Evolutionary conservation across 2,888 invertebrate genomes (phyloP).

Genomic region (Netelia inedita): DNA sequence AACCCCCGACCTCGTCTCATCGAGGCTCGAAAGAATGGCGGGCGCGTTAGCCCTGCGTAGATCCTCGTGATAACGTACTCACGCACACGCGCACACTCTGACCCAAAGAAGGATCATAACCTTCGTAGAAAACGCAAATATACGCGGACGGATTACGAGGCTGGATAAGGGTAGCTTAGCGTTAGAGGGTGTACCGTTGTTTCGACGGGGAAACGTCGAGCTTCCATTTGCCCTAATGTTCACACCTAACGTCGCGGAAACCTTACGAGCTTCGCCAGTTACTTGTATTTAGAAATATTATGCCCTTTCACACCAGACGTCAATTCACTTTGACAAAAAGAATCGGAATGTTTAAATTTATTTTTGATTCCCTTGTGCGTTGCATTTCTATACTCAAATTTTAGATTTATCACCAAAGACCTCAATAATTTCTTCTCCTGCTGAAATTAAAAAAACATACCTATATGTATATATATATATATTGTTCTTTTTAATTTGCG

Average conservation of each 20-base stretch:
- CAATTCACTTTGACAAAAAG: neutral
- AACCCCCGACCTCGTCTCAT: conserved; percentile 45
- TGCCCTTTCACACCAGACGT: neutral
- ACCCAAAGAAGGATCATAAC: conserved; percentile 82
- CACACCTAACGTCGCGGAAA: conserved; percentile 26
- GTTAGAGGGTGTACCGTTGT: conserved; percentile 65
- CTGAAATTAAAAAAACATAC: too few relatives aligned
- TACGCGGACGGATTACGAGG: conserved; percentile 78
- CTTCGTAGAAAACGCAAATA: conserved; percentile 82
- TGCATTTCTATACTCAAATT: too few relatives aligned
- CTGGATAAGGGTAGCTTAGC: conserved; percentile 75
- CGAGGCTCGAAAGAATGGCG: conserved; percentile 39
- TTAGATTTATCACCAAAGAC: too few relatives aligned
- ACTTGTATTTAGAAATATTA: neutral
- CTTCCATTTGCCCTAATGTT: conserved; percentile 28
- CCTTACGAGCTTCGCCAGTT: conserved; percentile 1
- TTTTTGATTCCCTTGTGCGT: too few relatives aligned
- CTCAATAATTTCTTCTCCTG: too few relatives aligned
- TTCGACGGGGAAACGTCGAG: conserved; percentile 15
- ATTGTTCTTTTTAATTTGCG: too few relatives aligned
- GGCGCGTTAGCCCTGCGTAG: conserved; percentile 72
- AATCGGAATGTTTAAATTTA: neutral
- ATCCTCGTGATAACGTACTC: conserved; percentile 76
- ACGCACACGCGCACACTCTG: conserved; percentile 35
- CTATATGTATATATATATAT: too few relatives aligned